A percentile compares a stretch with the other conserved stretches of the same genome.
These are phyloP conservation scores for Tenrec ecaudatus DNA, from an alignment of 2,113 vertebrate species.

Conservation along the genomic window DNA sequence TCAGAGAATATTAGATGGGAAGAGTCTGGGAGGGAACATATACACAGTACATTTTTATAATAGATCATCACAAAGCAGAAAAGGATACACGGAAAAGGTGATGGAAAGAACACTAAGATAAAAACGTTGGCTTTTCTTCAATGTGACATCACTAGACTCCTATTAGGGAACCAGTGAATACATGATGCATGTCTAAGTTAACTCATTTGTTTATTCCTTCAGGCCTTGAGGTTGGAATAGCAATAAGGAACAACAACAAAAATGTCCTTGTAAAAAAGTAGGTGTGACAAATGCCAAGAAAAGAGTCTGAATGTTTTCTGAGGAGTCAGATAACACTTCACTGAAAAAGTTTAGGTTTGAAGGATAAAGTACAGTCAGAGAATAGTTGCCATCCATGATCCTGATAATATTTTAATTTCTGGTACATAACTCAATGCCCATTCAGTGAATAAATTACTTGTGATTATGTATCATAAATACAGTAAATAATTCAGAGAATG, in stretches of 20 bases:
- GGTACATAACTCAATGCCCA: background rate
- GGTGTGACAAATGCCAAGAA: background rate
- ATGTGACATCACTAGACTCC: background rate
- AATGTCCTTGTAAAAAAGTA: background rate
- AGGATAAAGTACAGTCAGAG: background rate
- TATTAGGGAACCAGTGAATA: background rate
- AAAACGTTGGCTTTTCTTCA: background rate
- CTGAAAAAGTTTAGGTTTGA: background rate
- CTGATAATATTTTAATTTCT: background rate
- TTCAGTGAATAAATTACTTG: background rate
- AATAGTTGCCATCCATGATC: background rate
- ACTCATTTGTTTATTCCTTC: background rate
- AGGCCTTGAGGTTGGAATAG: background rate
- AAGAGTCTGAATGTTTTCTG: background rate
- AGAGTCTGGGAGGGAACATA: background rate
- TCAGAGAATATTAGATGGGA: background rate
- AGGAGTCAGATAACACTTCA: background rate
- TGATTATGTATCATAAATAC: background rate
- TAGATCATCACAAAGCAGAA: background rate
- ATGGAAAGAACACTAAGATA: background rate
- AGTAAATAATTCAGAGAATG: conserved; percentile 7
- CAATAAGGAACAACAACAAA: background rate
- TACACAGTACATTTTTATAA: background rate
- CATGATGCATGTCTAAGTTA: background rate
- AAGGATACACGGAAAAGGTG: background rate